Evolutionary conservation across 2,113 vertebrate species (phyloP).

Genomic region (Oreochromis tanganicae): DNA sequence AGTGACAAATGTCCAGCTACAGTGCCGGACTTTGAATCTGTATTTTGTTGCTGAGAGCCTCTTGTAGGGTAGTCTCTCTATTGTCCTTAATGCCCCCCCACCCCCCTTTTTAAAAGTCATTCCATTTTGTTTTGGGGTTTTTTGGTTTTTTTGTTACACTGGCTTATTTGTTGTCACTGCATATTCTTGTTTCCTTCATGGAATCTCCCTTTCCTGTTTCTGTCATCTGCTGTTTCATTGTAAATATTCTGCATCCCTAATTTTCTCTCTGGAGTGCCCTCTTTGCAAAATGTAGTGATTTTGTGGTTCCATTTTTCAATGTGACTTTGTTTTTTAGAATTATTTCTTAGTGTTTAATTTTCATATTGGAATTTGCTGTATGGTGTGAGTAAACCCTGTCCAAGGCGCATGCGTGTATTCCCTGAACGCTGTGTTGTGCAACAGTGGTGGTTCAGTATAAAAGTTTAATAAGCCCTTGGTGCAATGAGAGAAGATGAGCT

Average conservation of each 20-base stretch:
- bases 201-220: background rate
- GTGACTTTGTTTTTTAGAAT: background rate
- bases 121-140: too few species aligned
- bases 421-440: constrained; percentile 18
- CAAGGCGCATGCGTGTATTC: constrained; percentile 19
- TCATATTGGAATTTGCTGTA: constrained; percentile 16
- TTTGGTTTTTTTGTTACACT: background rate
- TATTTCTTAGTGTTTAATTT: constrained; percentile 26
- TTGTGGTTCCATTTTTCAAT: background rate
- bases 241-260: background rate
- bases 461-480: constrained; percentile 61
- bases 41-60: background rate
- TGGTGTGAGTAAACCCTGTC: constrained; percentile 21
- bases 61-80: background rate
- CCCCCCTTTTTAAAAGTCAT: too few species aligned
- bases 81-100: background rate
- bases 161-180: background rate
- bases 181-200: background rate
- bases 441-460: constrained; percentile 43
- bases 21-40: background rate
- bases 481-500: constrained; percentile 47
- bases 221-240: background rate
- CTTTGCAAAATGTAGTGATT: background rate
- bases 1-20: background rate
- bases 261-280: background rate